Base-by-base conservation (phyloP, 2,797 vertebrate species). In the Sebastes cheni region DNA sequence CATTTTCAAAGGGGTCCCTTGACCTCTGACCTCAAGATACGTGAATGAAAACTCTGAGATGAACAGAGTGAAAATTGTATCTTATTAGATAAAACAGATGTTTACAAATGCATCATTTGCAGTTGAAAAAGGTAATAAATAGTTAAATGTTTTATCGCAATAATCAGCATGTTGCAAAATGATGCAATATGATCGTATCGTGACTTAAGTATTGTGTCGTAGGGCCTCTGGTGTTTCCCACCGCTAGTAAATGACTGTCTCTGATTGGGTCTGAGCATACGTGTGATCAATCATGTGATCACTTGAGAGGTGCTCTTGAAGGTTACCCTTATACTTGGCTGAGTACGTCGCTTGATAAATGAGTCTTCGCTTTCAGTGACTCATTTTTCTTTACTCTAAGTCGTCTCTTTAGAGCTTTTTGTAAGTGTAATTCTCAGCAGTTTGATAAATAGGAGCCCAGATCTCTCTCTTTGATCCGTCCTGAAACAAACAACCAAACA, bases 401-500 rank as follows among this genome's bases (percentile, higher is more conserved):
- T 10, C 2, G 14, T 34, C 20, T 29, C 30, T 55, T 39, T 29
- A 42, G 4, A 46, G 8, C 5, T 30, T 76, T 78, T 9, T 16
- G 18, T 50, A 67, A 61, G 4, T 56, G 46, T 36, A 42, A 16
- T 66, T 65, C 12, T 54, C 3, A 16, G 11, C 14, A 22, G 66
- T 65, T 52, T 78, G 4, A 54, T 68, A 58, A 66, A 69, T 25
- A 6, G 0, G 2, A 22, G 14, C 55, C 52, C 23, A 29, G 46
- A 62, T 56, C 62, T 50, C 39, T n/a, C n/a, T n/a, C n/a, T n/a
- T n/a, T 59, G 8, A 10, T 70, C 32, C 11, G 2, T 69, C 23
- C 25, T 46, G 6, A 61, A 75, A 68, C 59, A 73, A 82, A 52
- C 59, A 60, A 25, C 8, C 76, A 61, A 81, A 83, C 60, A 55